Base-by-base conservation (phyloP, 2,888 invertebrate species). In the Protophormia terraenovae region DNA sequence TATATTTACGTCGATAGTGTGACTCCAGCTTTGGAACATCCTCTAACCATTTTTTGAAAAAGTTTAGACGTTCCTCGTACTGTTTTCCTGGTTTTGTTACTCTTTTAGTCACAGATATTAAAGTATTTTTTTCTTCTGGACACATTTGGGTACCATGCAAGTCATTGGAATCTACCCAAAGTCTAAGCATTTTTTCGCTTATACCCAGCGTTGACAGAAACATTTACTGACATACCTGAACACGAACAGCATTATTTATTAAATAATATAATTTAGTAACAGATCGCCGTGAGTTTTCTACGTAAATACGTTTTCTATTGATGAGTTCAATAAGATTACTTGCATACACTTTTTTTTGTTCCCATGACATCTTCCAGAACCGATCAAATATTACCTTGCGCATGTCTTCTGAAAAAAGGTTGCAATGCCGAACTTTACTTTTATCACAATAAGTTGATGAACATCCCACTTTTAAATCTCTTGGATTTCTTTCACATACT, bases 291-390 rank as follows among this genome's bases (percentile, higher is more conserved):
- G 73, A 81, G n/a, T 58, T 72, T 73, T 72, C 60, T 8, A 67
- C 67, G 12, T 19, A 47, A 73, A 16, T 72, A 32, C 64, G 41
- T 24, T 66, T 16, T 72, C 10, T 79, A n/a, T 32, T 64, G 19
- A 27, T 19, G 35, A 47, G 14, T 24, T 79, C 62, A 72, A 80
- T 72, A 14, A 47, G 55, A 29, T 60, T 80, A 29, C 35, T 72
- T 47, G 32, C 72, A 72, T 72, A 64, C 16, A 62, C 5, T 35
- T 60, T 71, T 69, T 78, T 47, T 62, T 50, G 35, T 38, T 60
- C 60, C 67, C 77, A 72, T 45, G 82, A 22, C 71, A 72, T 66
- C 62, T 71, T 77, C 64, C 82, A 76, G 41, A 83, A 76, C 47
- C 24, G 45, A 60, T 76, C 69, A 53, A 76, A 76, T 35, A 82